These are phyloP conservation scores for Origma solitaria DNA, from an alignment of 2,113 vertebrate species.

Conservation along the genomic window DNA sequence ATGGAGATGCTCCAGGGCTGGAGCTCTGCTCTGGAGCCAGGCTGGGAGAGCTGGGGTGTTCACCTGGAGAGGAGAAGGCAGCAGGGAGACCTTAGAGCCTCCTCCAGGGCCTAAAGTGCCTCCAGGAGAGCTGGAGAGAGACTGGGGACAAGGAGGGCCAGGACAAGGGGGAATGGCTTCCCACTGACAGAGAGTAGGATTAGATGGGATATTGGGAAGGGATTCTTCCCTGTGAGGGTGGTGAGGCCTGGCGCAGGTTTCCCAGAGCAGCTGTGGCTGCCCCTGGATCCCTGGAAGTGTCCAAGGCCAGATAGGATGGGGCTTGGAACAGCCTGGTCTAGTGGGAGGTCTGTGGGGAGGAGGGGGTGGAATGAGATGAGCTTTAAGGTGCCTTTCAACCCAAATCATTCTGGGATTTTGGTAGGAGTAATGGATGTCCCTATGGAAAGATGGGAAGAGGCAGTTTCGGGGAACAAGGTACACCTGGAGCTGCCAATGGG, in stretches of 20 bases:
- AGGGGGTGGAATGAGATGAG: not conserved
- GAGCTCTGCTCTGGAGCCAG: not conserved
- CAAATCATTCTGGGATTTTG: not conserved
- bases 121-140: not conserved
- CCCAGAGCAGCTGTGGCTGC: not conserved
- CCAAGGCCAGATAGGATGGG: accelerated
- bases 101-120: accelerated
- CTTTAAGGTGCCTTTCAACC: not conserved
- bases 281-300: not conserved
- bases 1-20: not conserved
- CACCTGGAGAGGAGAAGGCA: not conserved
- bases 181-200: too few relatives aligned
- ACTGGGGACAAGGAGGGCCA: too few relatives aligned
- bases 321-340: accelerated
- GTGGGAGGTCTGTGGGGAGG: too few relatives aligned
- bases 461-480: not conserved
- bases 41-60: not conserved
- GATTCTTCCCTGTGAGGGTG: accelerated
- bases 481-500: not conserved
- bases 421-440: accelerated
- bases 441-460: not conserved
- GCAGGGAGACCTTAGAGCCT: not conserved
- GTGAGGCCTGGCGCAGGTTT: accelerated
- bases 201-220: not conserved
- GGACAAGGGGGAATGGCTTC: too few relatives aligned